phyloP scores from a whole-genome alignment of 2,113 vertebrate genomes.

The Ameiurus melas region DNA sequence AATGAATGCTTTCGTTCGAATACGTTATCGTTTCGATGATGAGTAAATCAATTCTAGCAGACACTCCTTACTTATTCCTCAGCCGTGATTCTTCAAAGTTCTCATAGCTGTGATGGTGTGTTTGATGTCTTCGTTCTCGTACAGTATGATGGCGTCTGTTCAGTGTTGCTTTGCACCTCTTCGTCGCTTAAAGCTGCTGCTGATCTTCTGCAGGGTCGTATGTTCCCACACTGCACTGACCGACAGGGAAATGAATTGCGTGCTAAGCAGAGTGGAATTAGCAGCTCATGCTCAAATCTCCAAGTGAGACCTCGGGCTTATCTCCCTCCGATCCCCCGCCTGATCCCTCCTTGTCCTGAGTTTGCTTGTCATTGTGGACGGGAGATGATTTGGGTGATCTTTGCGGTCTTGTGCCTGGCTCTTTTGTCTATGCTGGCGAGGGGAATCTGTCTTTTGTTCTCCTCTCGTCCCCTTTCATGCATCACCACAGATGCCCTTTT shows the following conservation, averaged over 20 bases:
- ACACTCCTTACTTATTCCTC: neutral
- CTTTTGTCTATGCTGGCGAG: constrained; percentile 81
- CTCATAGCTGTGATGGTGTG: neutral
- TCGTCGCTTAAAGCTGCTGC: constrained; percentile 69
- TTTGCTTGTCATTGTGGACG: constrained; percentile 71
- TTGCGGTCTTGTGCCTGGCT: constrained; percentile 74
- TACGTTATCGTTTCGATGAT: neutral
- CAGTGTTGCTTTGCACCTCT: constrained; percentile 53
- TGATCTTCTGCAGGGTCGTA: constrained; percentile 58
- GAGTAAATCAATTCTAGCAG: neutral
- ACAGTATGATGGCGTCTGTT: constrained; percentile 61
- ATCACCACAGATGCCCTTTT: constrained; percentile 93
- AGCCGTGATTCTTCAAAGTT: constrained; percentile 6
- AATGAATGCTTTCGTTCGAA: neutral
- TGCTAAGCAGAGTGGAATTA: constrained; percentile 76
- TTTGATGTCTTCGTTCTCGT: constrained; percentile 28
- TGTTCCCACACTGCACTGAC: constrained; percentile 58
- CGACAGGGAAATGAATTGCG: constrained; percentile 73
- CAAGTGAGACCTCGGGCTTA: constrained; percentile 66
- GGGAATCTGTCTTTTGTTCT: constrained; percentile 75
- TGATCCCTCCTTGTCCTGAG: constrained; percentile 75
- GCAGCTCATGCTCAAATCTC: constrained; percentile 70
- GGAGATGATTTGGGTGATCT: constrained; percentile 72
- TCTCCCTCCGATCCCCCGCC: constrained; percentile 65
- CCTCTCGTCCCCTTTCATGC: constrained; percentile 81